Percentiles rank a stretch among this genome's conserved stretches.
Evolutionary conservation across 1,140 invertebrate genomes (phyloP).

Genomic region (Aphis gossypii): DNA sequence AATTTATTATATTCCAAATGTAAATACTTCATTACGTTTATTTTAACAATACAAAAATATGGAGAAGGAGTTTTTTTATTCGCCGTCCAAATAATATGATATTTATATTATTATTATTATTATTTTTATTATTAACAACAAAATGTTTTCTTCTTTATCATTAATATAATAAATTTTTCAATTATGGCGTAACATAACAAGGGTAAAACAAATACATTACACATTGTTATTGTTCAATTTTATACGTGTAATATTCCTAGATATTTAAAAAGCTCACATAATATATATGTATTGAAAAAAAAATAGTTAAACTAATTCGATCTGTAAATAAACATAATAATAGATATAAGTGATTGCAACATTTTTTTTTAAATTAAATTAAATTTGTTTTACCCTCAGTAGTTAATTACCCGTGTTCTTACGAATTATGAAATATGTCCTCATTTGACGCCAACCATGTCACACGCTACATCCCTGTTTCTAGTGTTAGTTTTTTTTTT

Average conservation of each 20-base stretch:
- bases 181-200: conserved; percentile 29
- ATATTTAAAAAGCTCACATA: conserved; percentile 32
- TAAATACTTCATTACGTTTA: conserved; percentile 31
- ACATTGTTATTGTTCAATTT: conserved; percentile 44
- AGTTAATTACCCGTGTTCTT: neutral
- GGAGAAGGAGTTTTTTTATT: conserved; percentile 47
- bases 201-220: conserved; percentile 30
- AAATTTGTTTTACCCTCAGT: neutral
- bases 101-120: conserved; percentile 21
- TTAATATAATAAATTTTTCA: neutral
- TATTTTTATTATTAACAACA: neutral
- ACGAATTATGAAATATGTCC: neutral
- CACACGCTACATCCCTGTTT: neutral
- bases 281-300: neutral
- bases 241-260: neutral
- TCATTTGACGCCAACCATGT: neutral
- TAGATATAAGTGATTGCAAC: neutral
- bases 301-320: neutral
- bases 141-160: conserved; percentile 9
- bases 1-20: conserved; percentile 7
- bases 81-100: conserved; percentile 35
- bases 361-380: conserved; percentile 8
- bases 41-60: neutral
- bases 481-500: neutral
- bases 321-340: conserved; percentile 12